Percentiles rank a stretch among this genome's conserved stretches.
Evolutionary conservation across 2,888 invertebrate genomes (phyloP).

Genomic region (Smittia sp.): DNA sequence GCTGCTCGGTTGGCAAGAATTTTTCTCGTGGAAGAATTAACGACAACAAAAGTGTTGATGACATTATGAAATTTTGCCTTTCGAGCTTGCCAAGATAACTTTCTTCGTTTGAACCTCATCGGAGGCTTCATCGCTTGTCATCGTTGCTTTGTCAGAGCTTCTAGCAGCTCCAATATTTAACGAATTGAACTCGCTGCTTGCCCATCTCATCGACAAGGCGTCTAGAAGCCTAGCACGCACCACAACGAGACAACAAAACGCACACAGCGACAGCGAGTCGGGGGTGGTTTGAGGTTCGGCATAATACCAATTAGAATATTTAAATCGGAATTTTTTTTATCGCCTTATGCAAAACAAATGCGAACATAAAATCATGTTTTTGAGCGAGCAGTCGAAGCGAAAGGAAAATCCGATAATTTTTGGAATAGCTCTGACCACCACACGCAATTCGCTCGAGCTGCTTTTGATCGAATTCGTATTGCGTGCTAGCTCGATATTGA

Average conservation of each 20-base stretch:
- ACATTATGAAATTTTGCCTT: not conserved
- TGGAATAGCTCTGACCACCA: not conserved
- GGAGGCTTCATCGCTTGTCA: not conserved
- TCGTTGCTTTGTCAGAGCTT: not conserved
- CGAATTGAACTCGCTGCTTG: not conserved
- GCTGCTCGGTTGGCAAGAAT: not conserved
- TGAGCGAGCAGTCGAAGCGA: not conserved
- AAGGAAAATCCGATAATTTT: not conserved
- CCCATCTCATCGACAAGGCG: not conserved
- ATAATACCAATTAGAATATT: constrained; percentile 26
- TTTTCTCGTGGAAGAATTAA: not conserved
- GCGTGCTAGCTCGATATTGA: too few species aligned
- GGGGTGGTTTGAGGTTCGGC: constrained; percentile 5
- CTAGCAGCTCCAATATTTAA: not conserved
- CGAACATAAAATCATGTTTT: constrained; percentile 10
- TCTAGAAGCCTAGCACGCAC: constrained; percentile 5
- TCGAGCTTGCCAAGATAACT: not conserved
- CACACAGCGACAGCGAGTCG: not conserved
- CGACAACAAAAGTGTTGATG: constrained; percentile 4
- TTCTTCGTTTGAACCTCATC: not conserved
- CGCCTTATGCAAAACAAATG: constrained; percentile 19
- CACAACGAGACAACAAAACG: constrained; percentile 6
- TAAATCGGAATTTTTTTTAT: constrained; percentile 17
- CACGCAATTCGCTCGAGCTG: not conserved
- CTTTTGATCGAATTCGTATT: not conserved